Evolutionary conservation across 2,797 vertebrate genomes (phyloP).

Genomic region (Pelobates cultripes): DNA sequence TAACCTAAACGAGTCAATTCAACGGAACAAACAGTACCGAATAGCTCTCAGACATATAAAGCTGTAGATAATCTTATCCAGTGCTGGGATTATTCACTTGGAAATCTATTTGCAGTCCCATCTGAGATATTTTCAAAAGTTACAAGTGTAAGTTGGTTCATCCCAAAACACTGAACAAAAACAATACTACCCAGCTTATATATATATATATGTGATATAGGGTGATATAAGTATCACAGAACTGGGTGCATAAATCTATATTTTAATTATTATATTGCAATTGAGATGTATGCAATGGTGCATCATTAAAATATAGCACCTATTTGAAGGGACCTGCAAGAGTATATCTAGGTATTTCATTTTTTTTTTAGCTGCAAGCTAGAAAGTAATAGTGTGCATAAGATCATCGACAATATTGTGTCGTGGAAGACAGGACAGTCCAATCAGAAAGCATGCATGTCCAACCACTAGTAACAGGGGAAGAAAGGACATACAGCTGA

Average conservation of each 20-base stretch:
- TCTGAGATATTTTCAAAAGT: too few relatives aligned
- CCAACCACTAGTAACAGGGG: slow-evolving; percentile 30
- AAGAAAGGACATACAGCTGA: slow-evolving; percentile 33
- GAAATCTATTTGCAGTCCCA: too few relatives aligned
- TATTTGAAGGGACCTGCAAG: neutral
- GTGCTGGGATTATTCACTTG: too few relatives aligned
- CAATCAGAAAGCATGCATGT: slow-evolving; percentile 44
- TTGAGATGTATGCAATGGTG: too few relatives aligned
- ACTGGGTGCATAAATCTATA: too few relatives aligned
- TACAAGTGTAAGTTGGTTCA: too few relatives aligned
- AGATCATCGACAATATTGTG: slow-evolving; percentile 6
- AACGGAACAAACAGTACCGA: neutral
- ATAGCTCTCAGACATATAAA: neutral
- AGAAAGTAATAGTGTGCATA: slow-evolving; percentile 14
- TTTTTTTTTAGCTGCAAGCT: neutral
- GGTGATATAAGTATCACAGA: too few relatives aligned
- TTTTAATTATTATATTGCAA: too few relatives aligned
- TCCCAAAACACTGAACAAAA: too few relatives aligned
- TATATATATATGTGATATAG: too few relatives aligned
- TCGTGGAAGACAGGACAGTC: slow-evolving; percentile 33
- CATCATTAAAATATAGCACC: too few relatives aligned
- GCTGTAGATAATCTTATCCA: neutral
- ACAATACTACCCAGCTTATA: too few relatives aligned
- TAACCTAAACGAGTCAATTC: neutral
- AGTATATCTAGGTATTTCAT: neutral